phyloP scores from a whole-genome alignment of 2,797 vertebrate genomes.

The Ambastaia sidthimunki region DNA sequence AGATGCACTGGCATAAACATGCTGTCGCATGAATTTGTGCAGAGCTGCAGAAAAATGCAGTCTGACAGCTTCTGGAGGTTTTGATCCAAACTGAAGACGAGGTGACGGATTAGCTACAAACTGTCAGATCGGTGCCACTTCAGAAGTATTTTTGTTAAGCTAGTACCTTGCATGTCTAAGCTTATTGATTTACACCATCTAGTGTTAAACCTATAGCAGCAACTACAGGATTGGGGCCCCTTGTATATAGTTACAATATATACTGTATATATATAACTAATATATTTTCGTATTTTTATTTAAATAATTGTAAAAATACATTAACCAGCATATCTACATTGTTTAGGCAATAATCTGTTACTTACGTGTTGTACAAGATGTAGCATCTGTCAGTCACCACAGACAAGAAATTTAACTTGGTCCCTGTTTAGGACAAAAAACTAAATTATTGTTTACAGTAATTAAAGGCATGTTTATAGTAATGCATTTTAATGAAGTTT shows the following conservation, averaged over 20 bases:
- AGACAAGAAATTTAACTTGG: not conserved
- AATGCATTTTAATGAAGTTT: too few species aligned
- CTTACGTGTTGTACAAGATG: too few species aligned
- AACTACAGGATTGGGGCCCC: too few species aligned
- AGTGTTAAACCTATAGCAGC: conserved; percentile 38
- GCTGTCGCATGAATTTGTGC: conserved; percentile 37
- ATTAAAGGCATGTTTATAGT: not conserved
- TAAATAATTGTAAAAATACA: too few species aligned
- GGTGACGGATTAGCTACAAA: conserved; percentile 15
- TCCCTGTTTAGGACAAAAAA: too few species aligned
- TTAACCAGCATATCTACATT: too few species aligned
- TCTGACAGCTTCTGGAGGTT: conserved; percentile 33
- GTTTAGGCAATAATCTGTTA: too few species aligned
- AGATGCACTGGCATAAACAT: conserved; percentile 41
- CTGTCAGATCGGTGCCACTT: conserved; percentile 1
- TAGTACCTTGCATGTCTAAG: not conserved
- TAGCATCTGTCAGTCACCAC: not conserved
- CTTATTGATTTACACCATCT: conserved; percentile 43
- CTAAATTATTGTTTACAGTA: not conserved
- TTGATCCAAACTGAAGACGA: conserved; percentile 36
- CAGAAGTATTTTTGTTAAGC: conserved; percentile 6
- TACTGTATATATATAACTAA: too few species aligned
- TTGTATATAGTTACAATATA: too few species aligned
- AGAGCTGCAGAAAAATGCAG: conserved; percentile 14
- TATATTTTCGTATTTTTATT: too few species aligned